Evolutionary conservation across 2,797 vertebrate species (phyloP).

Genomic region (Premnoplex brunnescens): DNA sequence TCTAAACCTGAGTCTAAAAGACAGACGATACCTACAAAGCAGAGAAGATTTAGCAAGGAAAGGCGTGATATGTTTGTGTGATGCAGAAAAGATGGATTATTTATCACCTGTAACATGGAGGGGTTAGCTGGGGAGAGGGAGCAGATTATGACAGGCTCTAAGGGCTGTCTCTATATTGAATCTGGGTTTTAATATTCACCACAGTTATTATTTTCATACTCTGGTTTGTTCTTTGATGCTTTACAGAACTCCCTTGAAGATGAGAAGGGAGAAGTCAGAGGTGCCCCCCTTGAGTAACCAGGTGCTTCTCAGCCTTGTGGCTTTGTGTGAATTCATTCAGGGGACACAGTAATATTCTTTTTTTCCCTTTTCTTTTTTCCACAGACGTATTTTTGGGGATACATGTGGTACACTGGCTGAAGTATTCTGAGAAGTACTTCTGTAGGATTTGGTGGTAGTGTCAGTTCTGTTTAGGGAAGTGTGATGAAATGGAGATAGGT

Average conservation of each 20-base stretch:
- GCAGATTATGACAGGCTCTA: background rate
- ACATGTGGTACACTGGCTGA: rapidly evolving
- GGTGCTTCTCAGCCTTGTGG: background rate
- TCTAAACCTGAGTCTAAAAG: background rate
- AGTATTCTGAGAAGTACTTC: background rate
- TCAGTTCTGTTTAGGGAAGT: background rate
- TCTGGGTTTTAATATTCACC: background rate
- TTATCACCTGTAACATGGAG: background rate
- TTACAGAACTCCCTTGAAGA: background rate
- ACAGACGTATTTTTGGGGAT: rapidly evolving
- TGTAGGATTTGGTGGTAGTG: background rate
- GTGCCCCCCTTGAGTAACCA: background rate
- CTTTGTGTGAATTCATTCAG: background rate
- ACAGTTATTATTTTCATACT: background rate
- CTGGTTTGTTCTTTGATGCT: background rate
- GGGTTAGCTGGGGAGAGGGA: background rate
- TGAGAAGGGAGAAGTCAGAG: background rate
- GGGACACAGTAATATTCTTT: background rate
- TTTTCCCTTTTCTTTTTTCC: background rate
- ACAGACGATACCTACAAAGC: background rate
- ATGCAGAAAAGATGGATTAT: background rate
- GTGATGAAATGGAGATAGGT: background rate
- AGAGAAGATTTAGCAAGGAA: background rate
- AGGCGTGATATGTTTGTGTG: background rate
- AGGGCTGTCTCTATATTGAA: background rate